Evolutionary conservation across 2,113 vertebrate genomes (phyloP).

Genomic region (Pelecanus crispus): DNA sequence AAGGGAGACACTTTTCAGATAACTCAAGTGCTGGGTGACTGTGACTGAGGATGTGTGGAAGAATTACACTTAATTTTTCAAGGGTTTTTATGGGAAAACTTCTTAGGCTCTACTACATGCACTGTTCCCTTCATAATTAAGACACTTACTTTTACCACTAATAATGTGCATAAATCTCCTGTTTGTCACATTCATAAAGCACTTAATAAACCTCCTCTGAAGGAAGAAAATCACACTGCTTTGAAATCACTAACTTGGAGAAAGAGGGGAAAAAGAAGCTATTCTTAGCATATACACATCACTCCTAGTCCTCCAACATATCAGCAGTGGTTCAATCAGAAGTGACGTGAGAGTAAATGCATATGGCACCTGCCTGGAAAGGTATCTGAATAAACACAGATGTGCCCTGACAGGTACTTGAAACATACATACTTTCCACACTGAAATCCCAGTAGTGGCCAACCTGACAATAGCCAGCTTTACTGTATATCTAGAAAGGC

Average conservation of each 20-base stretch:
- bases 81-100: constrained; percentile 29
- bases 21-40: background rate
- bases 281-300: constrained; percentile 37
- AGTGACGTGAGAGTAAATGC: constrained; percentile 32
- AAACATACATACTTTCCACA: constrained; percentile 32
- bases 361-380: constrained; percentile 33
- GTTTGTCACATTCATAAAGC: background rate
- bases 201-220: background rate
- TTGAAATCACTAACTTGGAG: background rate
- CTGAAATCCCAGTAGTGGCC: background rate
- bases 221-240: background rate
- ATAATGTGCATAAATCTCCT: background rate
- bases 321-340: constrained; percentile 14
- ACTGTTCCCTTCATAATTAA: constrained; percentile 4
- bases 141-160: background rate
- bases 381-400: constrained; percentile 32
- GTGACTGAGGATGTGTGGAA: background rate
- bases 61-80: constrained; percentile 19
- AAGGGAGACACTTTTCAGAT: constrained; percentile 31
- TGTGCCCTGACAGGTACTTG: constrained; percentile 40
- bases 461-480: background rate
- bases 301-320: background rate
- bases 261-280: background rate
- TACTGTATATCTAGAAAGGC: background rate
- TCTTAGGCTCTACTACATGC: background rate